Evolutionary conservation across 2,113 vertebrate species (phyloP).

Genomic region (Collichthys lucidus): DNA sequence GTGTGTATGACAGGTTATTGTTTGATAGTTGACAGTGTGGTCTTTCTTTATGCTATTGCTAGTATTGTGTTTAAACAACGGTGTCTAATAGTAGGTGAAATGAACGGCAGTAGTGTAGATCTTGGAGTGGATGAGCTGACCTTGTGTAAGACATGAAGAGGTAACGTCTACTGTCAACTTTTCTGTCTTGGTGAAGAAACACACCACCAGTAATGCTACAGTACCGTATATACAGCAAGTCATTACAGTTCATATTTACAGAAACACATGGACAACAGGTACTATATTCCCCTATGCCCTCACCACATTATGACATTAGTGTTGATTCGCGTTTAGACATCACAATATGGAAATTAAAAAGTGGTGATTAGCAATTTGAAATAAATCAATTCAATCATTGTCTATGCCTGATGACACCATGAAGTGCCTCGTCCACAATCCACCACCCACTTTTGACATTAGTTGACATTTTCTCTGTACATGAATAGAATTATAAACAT

Average conservation of each 20-base stretch:
- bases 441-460: background rate
- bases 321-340: constrained; percentile 8
- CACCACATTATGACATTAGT: background rate
- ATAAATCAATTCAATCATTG: background rate
- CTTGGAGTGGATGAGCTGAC: constrained; percentile 1
- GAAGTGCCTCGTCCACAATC: background rate
- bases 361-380: background rate
- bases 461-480: constrained; percentile 15
- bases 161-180: constrained; percentile 14
- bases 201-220: constrained; percentile 7
- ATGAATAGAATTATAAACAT: constrained; percentile 9
- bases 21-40: background rate
- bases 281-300: background rate
- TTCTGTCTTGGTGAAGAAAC: constrained; percentile 9
- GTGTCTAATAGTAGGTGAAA: background rate
- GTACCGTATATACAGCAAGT: constrained; percentile 24
- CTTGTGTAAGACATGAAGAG: constrained; percentile 16
- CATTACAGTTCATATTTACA: constrained; percentile 48
- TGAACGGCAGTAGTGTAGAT: constrained; percentile 7
- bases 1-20: background rate
- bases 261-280: constrained; percentile 6
- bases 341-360: background rate
- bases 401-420: background rate
- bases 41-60: background rate
- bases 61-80: constrained; percentile 13